These are phyloP conservation scores for Mimumesa dahlbomi DNA, from an alignment of 2,888 invertebrate species.

Conservation along the genomic window DNA sequence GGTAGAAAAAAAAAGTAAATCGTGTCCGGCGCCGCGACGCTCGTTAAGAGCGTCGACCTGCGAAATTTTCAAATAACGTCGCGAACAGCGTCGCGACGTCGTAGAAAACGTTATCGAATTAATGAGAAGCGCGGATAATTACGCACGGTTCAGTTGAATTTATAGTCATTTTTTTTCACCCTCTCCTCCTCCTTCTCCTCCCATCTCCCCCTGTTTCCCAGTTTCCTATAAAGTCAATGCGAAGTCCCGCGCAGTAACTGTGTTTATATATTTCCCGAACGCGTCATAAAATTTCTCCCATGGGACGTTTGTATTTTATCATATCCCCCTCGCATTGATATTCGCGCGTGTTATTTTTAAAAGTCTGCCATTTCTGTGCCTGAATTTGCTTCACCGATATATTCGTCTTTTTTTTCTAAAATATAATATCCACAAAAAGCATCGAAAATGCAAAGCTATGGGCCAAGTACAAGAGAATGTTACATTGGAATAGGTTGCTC, in stretches of 20 bases:
- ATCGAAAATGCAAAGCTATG: too few relatives aligned
- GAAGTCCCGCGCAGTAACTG: too few relatives aligned
- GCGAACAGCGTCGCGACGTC: conserved; percentile 4
- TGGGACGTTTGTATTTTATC: too few relatives aligned
- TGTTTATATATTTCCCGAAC: neutral
- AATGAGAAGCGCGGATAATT: neutral
- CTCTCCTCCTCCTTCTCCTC: neutral
- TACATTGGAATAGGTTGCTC: too few relatives aligned
- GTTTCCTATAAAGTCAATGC: neutral
- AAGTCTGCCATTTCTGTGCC: too few relatives aligned
- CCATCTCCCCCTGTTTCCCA: neutral
- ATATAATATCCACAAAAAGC: too few relatives aligned
- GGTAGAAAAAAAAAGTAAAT: neutral
- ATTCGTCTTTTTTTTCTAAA: too few relatives aligned
- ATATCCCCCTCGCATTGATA: too few relatives aligned
- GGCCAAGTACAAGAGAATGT: too few relatives aligned
- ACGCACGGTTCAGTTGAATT: neutral
- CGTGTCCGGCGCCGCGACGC: conserved; percentile 12
- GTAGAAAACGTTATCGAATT: conserved; percentile 11
- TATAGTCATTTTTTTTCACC: neutral
- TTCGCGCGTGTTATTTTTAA: too few relatives aligned
- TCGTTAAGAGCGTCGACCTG: conserved; percentile 37
- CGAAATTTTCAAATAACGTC: conserved; percentile 24
- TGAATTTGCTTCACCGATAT: too few relatives aligned
- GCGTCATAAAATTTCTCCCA: neutral